Base-by-base conservation (phyloP, 2,888 invertebrate species). In the Habrosyne pyritoides region DNA sequence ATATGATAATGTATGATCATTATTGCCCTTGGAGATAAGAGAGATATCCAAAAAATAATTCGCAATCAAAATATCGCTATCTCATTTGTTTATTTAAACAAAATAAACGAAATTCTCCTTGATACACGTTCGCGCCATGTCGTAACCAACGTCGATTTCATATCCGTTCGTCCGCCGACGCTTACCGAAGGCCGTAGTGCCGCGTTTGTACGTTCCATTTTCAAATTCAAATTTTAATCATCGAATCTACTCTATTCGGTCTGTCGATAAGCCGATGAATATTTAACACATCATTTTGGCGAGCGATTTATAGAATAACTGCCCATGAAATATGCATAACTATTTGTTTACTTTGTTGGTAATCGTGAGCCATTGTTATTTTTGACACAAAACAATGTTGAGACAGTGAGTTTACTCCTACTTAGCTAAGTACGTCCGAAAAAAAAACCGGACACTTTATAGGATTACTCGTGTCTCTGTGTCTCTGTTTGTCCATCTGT, bases 111-210 rank as follows among this genome's bases (percentile, higher is more conserved):
- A 42, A 42, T 42, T 18, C 14, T 18, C 8, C 14, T 18, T 18
- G 14, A 18, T 42, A 42, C 42, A 18, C 22, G 36, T 52, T 24
- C 47, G 53, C 52, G 53, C 36, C 14, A 53, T 71, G 71, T 66
- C 56, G 64, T 64, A 73, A 75, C 57, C 54, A 49, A 55, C 54
- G 62, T 59, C 64, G 76, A 75, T 80, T 79, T 79, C 75, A 75
- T 69, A 73, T 78, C 76, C 77, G 74, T 26, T 54, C 49, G 58
- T 53, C 47, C 36, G 30, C 56, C 33, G 52, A 36, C 36, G 42
- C 14, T 26, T 30, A 14, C 10, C 47, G 26, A 53, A 47, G 47
- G 47, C 48, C 48, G 47, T 12, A 12, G 33, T n/a, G 5, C 52
- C 21, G 33, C 30, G 30, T 26, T 51, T 33, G 47, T n/a, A 4